These are phyloP conservation scores for Callyntrura sp. DNA, from an alignment of 2,888 invertebrate genomes.

Conservation along the genomic window DNA sequence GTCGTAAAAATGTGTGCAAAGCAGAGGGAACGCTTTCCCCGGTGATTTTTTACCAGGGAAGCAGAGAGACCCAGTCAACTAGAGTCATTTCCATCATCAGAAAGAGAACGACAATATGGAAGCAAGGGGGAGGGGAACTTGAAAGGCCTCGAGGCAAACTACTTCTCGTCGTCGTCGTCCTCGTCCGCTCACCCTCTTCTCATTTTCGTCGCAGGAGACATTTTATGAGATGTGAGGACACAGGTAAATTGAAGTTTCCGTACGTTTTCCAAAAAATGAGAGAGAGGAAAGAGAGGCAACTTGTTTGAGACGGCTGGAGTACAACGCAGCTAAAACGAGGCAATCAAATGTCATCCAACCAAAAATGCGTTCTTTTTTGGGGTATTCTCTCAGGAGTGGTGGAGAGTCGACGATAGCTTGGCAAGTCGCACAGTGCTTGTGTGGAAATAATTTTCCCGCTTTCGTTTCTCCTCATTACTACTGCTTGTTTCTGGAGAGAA, in stretches of 20 bases:
- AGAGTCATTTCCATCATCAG: conserved; percentile 59
- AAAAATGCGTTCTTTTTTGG: conserved; percentile 16
- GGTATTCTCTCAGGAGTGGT: too few relatives aligned
- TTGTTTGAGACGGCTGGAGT: background rate
- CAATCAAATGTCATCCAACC: conserved; percentile 82
- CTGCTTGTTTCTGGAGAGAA: background rate
- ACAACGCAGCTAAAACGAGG: conserved; percentile 56
- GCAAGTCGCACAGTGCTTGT: background rate
- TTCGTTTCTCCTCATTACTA: background rate
- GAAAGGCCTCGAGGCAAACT: conserved; percentile 29
- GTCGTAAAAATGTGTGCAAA: background rate
- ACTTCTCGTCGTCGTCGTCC: background rate
- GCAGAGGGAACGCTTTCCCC: background rate
- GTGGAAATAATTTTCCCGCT: too few relatives aligned
- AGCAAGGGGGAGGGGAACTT: background rate
- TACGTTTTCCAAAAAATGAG: background rate
- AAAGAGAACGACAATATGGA: conserved; percentile 54
- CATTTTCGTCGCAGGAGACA: conserved; percentile 48
- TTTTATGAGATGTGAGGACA: conserved; percentile 75
- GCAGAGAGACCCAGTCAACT: conserved; percentile 22
- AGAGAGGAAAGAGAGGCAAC: background rate
- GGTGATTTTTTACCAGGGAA: conserved; percentile 10
- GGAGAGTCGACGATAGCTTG: background rate
- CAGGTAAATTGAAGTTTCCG: conserved; percentile 79
- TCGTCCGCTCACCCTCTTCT: background rate